phyloP scores from a whole-genome alignment of 2,888 invertebrate genomes.

The Athripsodes cinereus region DNA sequence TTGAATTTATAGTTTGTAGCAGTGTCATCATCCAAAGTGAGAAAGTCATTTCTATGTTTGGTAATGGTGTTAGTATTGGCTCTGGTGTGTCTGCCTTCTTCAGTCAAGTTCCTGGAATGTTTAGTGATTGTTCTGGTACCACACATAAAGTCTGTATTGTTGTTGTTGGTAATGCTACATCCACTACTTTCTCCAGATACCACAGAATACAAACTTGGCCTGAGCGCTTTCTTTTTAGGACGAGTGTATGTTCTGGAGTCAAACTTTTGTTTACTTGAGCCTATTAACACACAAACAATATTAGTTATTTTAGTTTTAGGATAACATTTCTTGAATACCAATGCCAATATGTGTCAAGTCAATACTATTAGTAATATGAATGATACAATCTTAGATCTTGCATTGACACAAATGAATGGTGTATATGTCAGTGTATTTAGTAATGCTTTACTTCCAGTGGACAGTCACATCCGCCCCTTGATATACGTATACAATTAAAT shows the following conservation, averaged over 20 bases:
- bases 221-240: slow-evolving; percentile 54
- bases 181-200: slow-evolving; percentile 29
- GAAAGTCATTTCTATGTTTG: background rate
- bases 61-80: slow-evolving; percentile 4
- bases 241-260: slow-evolving; percentile 66
- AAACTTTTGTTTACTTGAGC: slow-evolving; percentile 48
- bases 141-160: slow-evolving; percentile 10
- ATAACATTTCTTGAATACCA: too few relatives aligned
- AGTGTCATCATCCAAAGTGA: background rate
- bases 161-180: background rate
- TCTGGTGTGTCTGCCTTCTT: slow-evolving; percentile 3
- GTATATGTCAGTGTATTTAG: too few relatives aligned
- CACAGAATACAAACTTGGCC: slow-evolving; percentile 56
- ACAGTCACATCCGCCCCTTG: too few relatives aligned
- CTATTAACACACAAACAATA: too few relatives aligned
- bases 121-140: slow-evolving; percentile 20
- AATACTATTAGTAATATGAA: too few relatives aligned
- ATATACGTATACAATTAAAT: too few relatives aligned
- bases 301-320: too few relatives aligned
- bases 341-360: too few relatives aligned
- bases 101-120: slow-evolving; percentile 3
- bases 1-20: slow-evolving; percentile 6
- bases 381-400: too few relatives aligned
- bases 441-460: too few relatives aligned
- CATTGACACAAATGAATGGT: too few relatives aligned